Percentiles rank a stretch among this genome's conserved stretches.
These are phyloP conservation scores for Dicycla oo DNA, from an alignment of 2,888 invertebrate species.

Conservation along the genomic window DNA sequence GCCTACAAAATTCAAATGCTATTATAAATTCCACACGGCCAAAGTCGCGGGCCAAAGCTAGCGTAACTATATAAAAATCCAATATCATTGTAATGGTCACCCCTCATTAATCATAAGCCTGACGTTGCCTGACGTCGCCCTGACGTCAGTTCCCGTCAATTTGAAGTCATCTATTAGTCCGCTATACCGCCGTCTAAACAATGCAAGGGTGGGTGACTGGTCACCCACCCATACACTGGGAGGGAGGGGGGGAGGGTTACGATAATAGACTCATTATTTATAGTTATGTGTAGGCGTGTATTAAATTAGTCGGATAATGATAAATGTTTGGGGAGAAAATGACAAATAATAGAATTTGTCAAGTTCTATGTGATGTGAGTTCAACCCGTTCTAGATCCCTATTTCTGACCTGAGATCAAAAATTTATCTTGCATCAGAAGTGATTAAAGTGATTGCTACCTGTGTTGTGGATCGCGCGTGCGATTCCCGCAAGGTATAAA, in stretches of 20 bases:
- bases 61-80: slow-evolving; percentile 18
- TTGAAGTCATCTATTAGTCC: slow-evolving; percentile 50
- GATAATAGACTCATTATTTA: slow-evolving; percentile 37
- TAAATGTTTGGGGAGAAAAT: background rate
- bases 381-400: no score
- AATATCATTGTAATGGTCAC: slow-evolving; percentile 30
- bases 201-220: slow-evolving; percentile 45
- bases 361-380: background rate
- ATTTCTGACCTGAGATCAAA: background rate
- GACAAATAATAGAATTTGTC: background rate
- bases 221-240: no score
- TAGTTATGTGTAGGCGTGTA: background rate
- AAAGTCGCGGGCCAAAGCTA: background rate
- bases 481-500: background rate
- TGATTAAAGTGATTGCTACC: background rate
- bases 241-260: no score
- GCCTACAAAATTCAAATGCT: background rate
- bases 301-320: background rate
- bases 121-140: slow-evolving; percentile 8
- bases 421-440: background rate
- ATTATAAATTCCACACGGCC: no score
- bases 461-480: no score
- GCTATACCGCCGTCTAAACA: slow-evolving; percentile 39
- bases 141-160: slow-evolving; percentile 48
- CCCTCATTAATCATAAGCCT: slow-evolving; percentile 53